phyloP scores from a whole-genome alignment of 2,888 invertebrate species.

The Norana najaformis region DNA sequence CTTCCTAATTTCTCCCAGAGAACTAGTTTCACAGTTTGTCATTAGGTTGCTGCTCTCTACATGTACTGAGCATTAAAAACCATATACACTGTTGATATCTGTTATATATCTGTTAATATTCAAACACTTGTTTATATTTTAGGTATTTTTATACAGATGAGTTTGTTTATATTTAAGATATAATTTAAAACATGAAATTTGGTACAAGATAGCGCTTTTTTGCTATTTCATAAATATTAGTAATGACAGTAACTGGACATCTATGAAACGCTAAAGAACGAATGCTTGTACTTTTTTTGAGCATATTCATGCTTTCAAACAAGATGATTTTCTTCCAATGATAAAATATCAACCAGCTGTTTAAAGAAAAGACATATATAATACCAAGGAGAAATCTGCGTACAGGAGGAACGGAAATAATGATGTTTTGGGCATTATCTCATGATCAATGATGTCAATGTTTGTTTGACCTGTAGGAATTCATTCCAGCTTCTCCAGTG shows the following conservation, averaged over 20 bases:
- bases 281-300: not conserved
- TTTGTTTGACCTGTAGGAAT: too few relatives aligned
- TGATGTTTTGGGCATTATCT: too few relatives aligned
- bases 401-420: too few relatives aligned
- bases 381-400: too few relatives aligned
- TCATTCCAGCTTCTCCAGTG: too few relatives aligned
- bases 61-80: too few relatives aligned
- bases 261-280: not conserved
- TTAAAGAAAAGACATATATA: too few relatives aligned
- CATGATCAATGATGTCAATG: too few relatives aligned
- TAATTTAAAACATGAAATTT: not conserved
- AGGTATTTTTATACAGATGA: too few relatives aligned
- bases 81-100: not conserved
- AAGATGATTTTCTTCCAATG: not conserved
- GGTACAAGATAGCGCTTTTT: not conserved
- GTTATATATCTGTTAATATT: not conserved
- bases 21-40: not conserved
- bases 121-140: not conserved
- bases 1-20: not conserved
- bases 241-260: not conserved
- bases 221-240: not conserved
- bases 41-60: not conserved
- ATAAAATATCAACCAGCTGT: too few relatives aligned
- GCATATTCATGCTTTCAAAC: not conserved
- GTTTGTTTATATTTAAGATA: not conserved